Base-by-base conservation (phyloP, 1,140 invertebrate genomes). In the Coenobita brevimanus region DNA sequence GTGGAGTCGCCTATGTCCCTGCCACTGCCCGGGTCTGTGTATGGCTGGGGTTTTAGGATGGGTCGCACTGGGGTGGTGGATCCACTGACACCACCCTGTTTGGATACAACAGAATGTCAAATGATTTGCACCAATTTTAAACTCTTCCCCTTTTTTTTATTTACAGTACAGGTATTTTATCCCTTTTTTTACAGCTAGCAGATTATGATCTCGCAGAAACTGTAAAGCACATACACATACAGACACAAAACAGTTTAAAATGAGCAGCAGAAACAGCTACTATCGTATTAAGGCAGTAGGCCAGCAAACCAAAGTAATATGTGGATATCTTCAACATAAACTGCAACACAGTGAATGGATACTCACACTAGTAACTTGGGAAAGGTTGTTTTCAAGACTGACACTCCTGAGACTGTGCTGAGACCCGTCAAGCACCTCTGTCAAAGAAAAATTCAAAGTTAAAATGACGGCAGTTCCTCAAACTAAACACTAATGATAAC, bases 341-440 rank as follows among this genome's bases (percentile, higher is more conserved):
- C n/a, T n/a, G n/a, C n/a, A n/a, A n/a, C n/a, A n/a, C n/a, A n/a
- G n/a, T n/a, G n/a, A n/a, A 78, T 43, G 8, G 0, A n/a, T 46
- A 73, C 41, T 73, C 43, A 87, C 71, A 50, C 38, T 60, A 36
- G 54, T 73, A 33, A 71, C 62, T 43, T 78, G 36, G 21, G 84
- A 87, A 41, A 87, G 50, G n/a, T 87, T 87, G 84, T 87, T 79
- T 67, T 87, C 84, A 38, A 87, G 41, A 73, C 84, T 87, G 54
- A 87, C 43, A 60, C 84, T 87, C 38, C 84, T 75, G 41, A 87
- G 64, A 64, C 84, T 87, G 24, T 54, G 57, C 17, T 67, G 62
- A 80, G 84, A 87, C 13, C 84, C 84, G 54, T 87, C 84, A 33
- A 87, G 41, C 79, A 67, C 84, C 79, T 87, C 84, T 87, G 84